Conservation (phyloP, 37 sponge, comb jelly and placozoan genomes). For the Chondrilla cf. caribensis region DNA sequence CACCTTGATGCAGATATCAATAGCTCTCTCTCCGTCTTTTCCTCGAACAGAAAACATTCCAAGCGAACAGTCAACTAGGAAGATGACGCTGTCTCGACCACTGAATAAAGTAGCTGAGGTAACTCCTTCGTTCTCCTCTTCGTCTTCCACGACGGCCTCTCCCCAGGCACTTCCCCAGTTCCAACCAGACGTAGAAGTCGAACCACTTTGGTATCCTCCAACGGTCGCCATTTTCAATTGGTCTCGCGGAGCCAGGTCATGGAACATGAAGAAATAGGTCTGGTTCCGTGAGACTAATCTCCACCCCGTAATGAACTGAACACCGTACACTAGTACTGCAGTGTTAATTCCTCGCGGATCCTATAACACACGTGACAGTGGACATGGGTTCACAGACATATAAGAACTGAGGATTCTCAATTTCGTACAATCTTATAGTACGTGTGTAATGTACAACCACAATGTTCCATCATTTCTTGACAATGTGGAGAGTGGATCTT, state of each 20-base stretch:
- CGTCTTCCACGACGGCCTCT: slow-evolving; percentile 20
- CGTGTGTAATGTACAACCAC: too few relatives aligned
- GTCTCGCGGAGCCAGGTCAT: neutral
- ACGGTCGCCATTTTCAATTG: slow-evolving; percentile 18
- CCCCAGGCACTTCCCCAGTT: slow-evolving; percentile 37
- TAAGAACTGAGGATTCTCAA: too few relatives aligned
- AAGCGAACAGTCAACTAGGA: slow-evolving; percentile 63
- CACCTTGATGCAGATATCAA: slow-evolving; percentile 78
- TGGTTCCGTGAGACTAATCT: too few relatives aligned
- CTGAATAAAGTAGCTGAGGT: neutral
- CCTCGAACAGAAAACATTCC: slow-evolving; percentile 56
- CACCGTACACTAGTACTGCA: too few relatives aligned
- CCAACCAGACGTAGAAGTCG: slow-evolving; percentile 27
- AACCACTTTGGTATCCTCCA: neutral
- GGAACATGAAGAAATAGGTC: neutral
- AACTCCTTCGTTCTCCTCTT: slow-evolving; percentile 27
- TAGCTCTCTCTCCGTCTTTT: slow-evolving; percentile 44
- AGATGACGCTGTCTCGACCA: slow-evolving; percentile 66
- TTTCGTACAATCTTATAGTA: too few relatives aligned
- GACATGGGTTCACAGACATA: too few relatives aligned
- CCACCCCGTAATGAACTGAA: too few relatives aligned
- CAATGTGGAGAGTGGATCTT: too few relatives aligned
- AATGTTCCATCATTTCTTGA: too few relatives aligned
- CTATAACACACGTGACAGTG: too few relatives aligned
- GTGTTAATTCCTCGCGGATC: too few relatives aligned